A percentile compares a stretch with the other conserved stretches of the same genome.
Conservation (phyloP, 2,113 vertebrate genomes). For the Mustela lutreola region DNA sequence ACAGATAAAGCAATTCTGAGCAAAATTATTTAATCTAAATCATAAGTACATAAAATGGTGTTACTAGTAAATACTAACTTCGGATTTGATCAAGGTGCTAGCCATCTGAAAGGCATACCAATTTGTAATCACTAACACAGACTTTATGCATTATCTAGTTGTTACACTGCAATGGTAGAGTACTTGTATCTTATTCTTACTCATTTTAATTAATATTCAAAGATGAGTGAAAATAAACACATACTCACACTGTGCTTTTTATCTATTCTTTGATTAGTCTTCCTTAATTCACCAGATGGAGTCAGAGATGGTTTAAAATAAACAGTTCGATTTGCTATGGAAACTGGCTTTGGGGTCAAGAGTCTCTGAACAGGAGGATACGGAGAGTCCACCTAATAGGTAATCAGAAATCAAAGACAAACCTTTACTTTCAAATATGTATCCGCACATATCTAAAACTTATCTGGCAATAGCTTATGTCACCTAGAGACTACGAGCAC, state of each 20-base stretch:
- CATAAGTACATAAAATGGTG: neutral
- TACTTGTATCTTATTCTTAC: neutral
- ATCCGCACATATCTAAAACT: constrained; percentile 37
- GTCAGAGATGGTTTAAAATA: constrained; percentile 96
- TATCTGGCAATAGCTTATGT: constrained; percentile 10
- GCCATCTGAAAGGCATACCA: neutral
- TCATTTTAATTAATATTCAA: constrained; percentile 56
- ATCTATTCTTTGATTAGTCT: constrained; percentile 88
- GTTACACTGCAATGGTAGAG: neutral
- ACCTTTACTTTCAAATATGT: constrained; percentile 15
- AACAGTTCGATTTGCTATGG: constrained; percentile 89
- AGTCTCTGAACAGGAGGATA: constrained; percentile 95
- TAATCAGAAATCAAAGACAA: constrained; percentile 76
- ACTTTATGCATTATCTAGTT: neutral
- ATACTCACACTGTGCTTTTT: constrained; percentile 87
- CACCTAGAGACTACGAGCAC: neutral
- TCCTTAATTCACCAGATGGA: constrained; percentile 88
- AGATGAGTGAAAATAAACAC: constrained; percentile 68
- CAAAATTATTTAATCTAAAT: constrained; percentile 53
- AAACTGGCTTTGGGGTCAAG: constrained; percentile 90
- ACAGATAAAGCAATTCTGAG: neutral
- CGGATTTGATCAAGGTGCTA: neutral
- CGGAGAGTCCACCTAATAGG: constrained; percentile 90
- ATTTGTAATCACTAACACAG: constrained; percentile 3
- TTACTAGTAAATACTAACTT: constrained; percentile 4